A percentile compares a stretch with the other conserved stretches of the same genome.
Conservation (phyloP, 2,797 vertebrate genomes). For the Sebastes cheni region DNA sequence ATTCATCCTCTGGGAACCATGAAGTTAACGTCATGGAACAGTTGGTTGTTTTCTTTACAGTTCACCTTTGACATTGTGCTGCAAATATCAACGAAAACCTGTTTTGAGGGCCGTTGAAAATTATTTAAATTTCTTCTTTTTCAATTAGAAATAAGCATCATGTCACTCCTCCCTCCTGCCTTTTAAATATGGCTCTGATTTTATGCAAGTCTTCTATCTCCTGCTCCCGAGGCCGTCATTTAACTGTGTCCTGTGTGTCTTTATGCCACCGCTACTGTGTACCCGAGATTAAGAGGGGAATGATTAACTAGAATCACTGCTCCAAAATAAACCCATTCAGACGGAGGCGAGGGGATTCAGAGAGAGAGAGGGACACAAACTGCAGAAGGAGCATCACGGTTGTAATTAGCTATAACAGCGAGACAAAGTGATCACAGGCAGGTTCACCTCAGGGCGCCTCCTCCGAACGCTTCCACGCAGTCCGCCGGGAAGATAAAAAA, state of each 20-base stretch:
- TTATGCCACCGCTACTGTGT: not conserved
- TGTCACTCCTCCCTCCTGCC: not conserved
- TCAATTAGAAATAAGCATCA: not conserved
- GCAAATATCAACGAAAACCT: not conserved
- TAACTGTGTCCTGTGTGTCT: not conserved
- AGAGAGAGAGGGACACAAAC: not conserved
- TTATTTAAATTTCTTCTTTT: not conserved
- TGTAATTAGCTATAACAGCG: slow-evolving; percentile 56
- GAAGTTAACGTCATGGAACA: no score
- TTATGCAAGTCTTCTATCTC: not conserved
- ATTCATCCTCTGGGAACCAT: no score
- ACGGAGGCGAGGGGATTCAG: not conserved
- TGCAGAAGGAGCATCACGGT: slow-evolving; percentile 15
- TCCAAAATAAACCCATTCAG: slow-evolving; percentile 27
- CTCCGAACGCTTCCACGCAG: not conserved
- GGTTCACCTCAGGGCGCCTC: slow-evolving; percentile 11
- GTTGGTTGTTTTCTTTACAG: no score
- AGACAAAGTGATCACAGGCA: slow-evolving; percentile 37
- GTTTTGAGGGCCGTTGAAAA: not conserved
- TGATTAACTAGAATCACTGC: slow-evolving; percentile 14
- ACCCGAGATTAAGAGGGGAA: slow-evolving; percentile 4
- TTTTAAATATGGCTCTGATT: not conserved
- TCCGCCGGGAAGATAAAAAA: not conserved
- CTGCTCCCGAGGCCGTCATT: not conserved
- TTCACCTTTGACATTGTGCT: not conserved